phyloP scores from a whole-genome alignment of 2,113 vertebrate genomes.

The Rhabdomys dilectus region DNA sequence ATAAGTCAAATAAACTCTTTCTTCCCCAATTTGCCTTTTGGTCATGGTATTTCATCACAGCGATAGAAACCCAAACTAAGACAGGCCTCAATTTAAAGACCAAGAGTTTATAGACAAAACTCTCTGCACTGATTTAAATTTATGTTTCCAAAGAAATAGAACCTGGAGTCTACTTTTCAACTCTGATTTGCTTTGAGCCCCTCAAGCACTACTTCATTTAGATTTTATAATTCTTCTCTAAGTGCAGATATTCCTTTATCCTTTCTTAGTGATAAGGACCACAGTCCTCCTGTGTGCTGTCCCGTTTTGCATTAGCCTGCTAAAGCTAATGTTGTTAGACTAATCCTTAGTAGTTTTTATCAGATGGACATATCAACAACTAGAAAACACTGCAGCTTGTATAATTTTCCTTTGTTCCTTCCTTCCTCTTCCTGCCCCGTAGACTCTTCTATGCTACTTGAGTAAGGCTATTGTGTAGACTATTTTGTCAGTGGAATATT shows the following conservation, averaged over 20 bases:
- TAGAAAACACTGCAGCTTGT: conserved; percentile 30
- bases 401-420: neutral
- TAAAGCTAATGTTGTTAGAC: conserved; percentile 5
- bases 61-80: neutral
- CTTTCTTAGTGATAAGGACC: neutral
- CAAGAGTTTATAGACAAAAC: neutral
- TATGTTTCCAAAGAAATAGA: conserved; percentile 15
- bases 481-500: conserved; percentile 1
- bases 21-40: neutral
- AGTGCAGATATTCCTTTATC: neutral
- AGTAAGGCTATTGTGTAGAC: neutral
- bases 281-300: neutral
- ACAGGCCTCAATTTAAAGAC: neutral
- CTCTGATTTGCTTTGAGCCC: conserved; percentile 16
- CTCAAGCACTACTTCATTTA: conserved; percentile 22
- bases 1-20: neutral
- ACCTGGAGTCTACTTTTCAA: conserved; percentile 1
- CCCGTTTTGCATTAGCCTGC: conserved; percentile 29
- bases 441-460: neutral
- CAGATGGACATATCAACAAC: neutral
- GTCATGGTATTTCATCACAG: neutral
- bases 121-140: conserved; percentile 34
- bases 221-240: conserved; percentile 21
- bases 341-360: neutral
- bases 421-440: neutral